phyloP scores from a whole-genome alignment of 2,888 invertebrate species.

The Leucophora obtusa region DNA sequence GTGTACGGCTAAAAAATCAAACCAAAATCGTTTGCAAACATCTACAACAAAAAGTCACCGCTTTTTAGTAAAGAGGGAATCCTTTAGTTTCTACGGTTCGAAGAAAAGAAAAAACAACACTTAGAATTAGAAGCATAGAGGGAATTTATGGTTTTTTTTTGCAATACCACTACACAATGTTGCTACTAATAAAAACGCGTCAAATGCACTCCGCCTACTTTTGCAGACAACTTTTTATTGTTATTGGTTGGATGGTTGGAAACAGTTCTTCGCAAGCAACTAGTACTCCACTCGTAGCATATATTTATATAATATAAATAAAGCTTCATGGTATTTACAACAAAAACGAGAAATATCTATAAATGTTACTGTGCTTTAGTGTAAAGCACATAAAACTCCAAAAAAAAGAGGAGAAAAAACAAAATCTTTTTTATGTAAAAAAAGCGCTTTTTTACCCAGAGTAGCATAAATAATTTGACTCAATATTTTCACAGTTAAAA shows the following conservation, averaged over 20 bases:
- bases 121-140: background rate
- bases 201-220: slow-evolving; percentile 62
- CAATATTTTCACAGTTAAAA: too few species aligned
- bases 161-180: background rate
- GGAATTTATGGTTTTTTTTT: slow-evolving; percentile 3
- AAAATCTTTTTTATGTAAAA: too few species aligned
- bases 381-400: background rate
- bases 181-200: slow-evolving; percentile 58
- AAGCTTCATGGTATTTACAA: background rate
- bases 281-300: slow-evolving; percentile 8
- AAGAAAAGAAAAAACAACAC: background rate
- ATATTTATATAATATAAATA: background rate
- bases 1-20: slow-evolving; percentile 14
- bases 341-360: background rate
- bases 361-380: background rate
- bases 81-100: slow-evolving; percentile 12
- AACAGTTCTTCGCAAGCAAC: slow-evolving; percentile 13
- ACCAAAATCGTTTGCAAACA: background rate
- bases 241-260: slow-evolving; percentile 42
- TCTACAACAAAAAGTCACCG: slow-evolving; percentile 8
- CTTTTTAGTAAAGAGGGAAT: slow-evolving; percentile 4
- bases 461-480: too few species aligned
- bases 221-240: slow-evolving; percentile 59
- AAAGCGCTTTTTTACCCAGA: too few species aligned
- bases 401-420: too few species aligned